phyloP scores from a whole-genome alignment of 2,888 invertebrate species.

The Habrosyne pyritoides region DNA sequence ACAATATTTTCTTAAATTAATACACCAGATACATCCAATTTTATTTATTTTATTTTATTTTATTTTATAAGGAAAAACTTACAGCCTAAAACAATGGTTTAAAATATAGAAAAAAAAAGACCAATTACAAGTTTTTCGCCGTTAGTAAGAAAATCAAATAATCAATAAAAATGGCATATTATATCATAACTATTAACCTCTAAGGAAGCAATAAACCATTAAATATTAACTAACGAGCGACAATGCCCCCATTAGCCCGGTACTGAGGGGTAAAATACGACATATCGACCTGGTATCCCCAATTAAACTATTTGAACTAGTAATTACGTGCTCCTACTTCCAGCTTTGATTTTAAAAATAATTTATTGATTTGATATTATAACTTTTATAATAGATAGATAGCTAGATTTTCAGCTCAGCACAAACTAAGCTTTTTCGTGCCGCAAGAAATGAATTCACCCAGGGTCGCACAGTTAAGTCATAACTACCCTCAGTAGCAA shows the following conservation, averaged over 20 bases:
- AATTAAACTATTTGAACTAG: background rate
- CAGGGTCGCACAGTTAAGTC: background rate
- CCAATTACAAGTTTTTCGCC: no score
- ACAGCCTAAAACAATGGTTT: no score
- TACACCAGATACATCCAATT: no score
- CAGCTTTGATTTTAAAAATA: background rate
- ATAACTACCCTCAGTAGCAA: slow-evolving; percentile 1
- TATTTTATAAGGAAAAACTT: no score
- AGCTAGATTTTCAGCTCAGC: no score
- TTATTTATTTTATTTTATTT: no score
- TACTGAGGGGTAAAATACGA: background rate
- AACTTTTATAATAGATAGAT: no score
- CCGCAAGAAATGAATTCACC: background rate
- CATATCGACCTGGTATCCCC: background rate
- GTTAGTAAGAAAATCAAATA: no score
- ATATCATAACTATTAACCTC: background rate
- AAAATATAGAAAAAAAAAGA: no score
- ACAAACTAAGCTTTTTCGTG: background rate
- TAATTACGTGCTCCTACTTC: background rate
- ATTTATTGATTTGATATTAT: background rate
- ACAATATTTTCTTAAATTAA: no score
- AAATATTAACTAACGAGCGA: slow-evolving; percentile 18
- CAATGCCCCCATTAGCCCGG: background rate
- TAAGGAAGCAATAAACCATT: slow-evolving; percentile 15
- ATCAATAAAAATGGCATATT: background rate